Base-by-base conservation (phyloP, 2,113 vertebrate species). In the Pygathrix nemaeus region DNA sequence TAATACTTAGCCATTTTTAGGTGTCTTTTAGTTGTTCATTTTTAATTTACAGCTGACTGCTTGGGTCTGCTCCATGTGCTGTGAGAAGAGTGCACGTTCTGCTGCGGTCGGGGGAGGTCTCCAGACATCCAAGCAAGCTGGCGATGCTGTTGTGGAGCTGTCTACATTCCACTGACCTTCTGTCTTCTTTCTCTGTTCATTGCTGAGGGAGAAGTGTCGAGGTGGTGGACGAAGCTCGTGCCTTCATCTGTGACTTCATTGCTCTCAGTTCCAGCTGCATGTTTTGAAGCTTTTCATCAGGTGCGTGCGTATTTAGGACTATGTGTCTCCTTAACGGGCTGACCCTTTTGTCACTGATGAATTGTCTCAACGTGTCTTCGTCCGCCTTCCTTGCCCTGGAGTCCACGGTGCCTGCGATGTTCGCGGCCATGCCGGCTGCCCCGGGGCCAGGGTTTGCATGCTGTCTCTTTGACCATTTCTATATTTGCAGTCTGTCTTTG, bases 141-240 rank as follows among this genome's bases (percentile, higher is more conserved):
- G 68, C 1, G 5, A 30, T 3, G 12, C 43, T 6, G 30, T 5
- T 3, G 27, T 16, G 6, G 3, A n/a, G 18, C 16, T 8, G 10
- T 27, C 80, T 25, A 3, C 35, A 2, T 40, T 35, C n/a, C 11
- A 6, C 38, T 13, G 23, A 11, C 9, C n/a, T 38, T 85, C 59
- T 32, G 25, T 72, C 50, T 40, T 78, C 48, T 16, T 4, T 55
- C 18, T 38, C 16, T 35, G 8, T 35, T 25, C 8, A 8, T 20
- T 12, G 2, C 6, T 27, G 17, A n/a, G 79, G 25, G 1, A 40
- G 18, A 40, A 2, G 61, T 5, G 72, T 13, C 2, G 18, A 1
- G 32, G 14, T 17, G 8, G 0, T 27, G 0, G 8, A 66, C 4
- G 5, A 3, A 2, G 6, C 57, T 8, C 27, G 40, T 18, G 40